Evolutionary conservation across 2,888 invertebrate genomes (phyloP).

Genomic region (Synergus gifuensis): DNA sequence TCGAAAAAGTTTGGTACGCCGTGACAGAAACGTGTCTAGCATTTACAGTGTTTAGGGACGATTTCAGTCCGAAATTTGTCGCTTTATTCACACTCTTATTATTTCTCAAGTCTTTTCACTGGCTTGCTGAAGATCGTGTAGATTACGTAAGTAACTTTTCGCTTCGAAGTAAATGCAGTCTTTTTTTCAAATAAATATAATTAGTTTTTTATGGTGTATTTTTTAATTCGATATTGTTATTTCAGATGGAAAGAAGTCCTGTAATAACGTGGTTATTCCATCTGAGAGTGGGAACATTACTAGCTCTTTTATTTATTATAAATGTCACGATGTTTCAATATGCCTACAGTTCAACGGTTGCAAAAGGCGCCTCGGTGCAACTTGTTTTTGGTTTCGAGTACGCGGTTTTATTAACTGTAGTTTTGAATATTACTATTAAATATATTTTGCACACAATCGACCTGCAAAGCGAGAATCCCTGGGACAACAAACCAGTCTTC

Average conservation of each 20-base stretch:
- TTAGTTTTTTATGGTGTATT: constrained; percentile 13
- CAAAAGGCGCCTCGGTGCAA: constrained; percentile 97
- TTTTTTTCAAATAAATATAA: background rate
- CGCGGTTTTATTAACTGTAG: constrained; percentile 95
- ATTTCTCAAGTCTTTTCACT: constrained; percentile 99
- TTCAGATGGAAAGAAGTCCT: constrained; percentile 98
- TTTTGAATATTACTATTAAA: constrained; percentile 95
- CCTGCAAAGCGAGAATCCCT: constrained; percentile 94
- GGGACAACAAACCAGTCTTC: constrained; percentile 99
- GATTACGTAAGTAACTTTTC: constrained; percentile 88
- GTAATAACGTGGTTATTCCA: constrained; percentile 98
- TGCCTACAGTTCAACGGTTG: constrained; percentile 94
- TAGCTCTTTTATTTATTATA: constrained; percentile 88
- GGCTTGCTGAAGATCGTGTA: constrained; percentile 99
- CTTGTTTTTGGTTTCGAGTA: constrained; percentile 99
- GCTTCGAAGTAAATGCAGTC: background rate
- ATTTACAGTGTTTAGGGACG: constrained; percentile 99
- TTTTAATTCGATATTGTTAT: constrained; percentile 49
- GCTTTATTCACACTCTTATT: constrained; percentile 97
- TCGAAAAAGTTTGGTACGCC: constrained; percentile 99
- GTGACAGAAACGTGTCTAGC: constrained; percentile 99
- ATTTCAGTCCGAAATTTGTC: constrained; percentile 98
- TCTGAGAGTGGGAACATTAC: constrained; percentile 90
- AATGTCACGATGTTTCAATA: constrained; percentile 95
- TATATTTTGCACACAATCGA: constrained; percentile 92